A percentile compares a stretch with the other conserved stretches of the same genome.
Evolutionary conservation across 2,888 invertebrate genomes (phyloP).

Genomic region (Phyto melanocephala): DNA sequence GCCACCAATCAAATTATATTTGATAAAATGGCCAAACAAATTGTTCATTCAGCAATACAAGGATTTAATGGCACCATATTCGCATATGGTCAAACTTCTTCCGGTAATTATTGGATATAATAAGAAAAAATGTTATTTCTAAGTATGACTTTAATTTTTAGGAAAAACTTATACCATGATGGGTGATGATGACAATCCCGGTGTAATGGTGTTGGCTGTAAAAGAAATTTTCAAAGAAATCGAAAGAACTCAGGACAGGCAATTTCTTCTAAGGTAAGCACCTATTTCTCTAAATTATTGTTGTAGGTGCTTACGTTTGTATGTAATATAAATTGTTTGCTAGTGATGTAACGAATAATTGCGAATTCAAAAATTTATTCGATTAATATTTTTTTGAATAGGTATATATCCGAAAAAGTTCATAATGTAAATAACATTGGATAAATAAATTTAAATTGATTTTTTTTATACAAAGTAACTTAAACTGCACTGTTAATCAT

Average conservation of each 20-base stretch:
- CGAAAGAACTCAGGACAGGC: slow-evolving; percentile 82
- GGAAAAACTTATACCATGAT: slow-evolving; percentile 90
- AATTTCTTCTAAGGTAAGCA: slow-evolving; percentile 83
- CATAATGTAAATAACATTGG: too few species aligned
- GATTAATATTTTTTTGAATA: too few species aligned
- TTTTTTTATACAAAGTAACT: too few species aligned
- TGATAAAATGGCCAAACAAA: slow-evolving; percentile 84
- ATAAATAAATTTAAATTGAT: too few species aligned
- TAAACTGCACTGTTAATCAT: too few species aligned
- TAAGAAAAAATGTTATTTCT: too few species aligned
- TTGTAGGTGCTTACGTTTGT: too few species aligned
- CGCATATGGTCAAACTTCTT: slow-evolving; percentile 95
- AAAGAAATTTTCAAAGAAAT: slow-evolving; percentile 85
- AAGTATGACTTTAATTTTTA: slow-evolving; percentile 51
- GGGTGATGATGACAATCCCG: slow-evolving; percentile 84
- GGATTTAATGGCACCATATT: slow-evolving; percentile 94
- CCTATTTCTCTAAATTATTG: too few species aligned
- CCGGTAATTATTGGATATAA: slow-evolving; percentile 80
- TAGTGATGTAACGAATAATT: too few species aligned
- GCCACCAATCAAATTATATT: slow-evolving; percentile 83
- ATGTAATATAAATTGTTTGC: too few species aligned
- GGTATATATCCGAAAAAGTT: too few species aligned
- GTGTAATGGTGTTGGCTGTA: slow-evolving; percentile 87
- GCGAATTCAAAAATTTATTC: too few species aligned
- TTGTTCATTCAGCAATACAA: slow-evolving; percentile 85